These are phyloP conservation scores for Leuctra nigra DNA, from an alignment of 2,888 invertebrate species.

Conservation along the genomic window DNA sequence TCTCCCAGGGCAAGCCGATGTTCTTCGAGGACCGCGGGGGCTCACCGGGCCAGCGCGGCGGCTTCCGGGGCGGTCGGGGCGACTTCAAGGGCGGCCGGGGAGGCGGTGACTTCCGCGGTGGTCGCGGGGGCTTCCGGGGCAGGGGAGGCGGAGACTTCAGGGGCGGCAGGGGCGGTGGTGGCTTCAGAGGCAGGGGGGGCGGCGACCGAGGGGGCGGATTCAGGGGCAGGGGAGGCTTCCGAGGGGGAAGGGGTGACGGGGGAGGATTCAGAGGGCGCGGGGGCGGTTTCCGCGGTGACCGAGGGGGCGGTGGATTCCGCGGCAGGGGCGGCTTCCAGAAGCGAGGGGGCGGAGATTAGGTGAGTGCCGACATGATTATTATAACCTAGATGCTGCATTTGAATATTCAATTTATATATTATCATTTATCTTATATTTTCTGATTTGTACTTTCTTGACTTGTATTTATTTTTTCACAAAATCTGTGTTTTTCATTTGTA, in stretches of 20 bases:
- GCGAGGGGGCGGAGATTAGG: background rate
- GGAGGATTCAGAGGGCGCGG: background rate
- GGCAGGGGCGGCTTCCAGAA: slow-evolving; percentile 7
- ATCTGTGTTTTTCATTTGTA: too few species aligned
- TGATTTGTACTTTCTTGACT: too few species aligned
- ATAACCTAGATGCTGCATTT: too few species aligned
- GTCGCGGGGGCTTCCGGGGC: background rate
- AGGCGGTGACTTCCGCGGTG: background rate
- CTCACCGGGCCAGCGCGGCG: background rate
- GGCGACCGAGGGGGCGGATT: background rate
- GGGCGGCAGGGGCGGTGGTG: background rate
- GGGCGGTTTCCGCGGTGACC: slow-evolving; percentile 12
- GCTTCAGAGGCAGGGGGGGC: background rate
- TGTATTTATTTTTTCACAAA: too few species aligned
- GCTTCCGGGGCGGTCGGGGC: background rate
- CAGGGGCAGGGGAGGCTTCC: background rate
- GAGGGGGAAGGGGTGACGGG: background rate
- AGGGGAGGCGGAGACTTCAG: background rate
- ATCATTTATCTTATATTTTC: too few species aligned
- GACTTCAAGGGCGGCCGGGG: background rate
- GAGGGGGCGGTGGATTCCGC: background rate
- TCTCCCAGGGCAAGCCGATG: background rate
- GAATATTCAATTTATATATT: too few species aligned
- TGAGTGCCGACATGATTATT: slow-evolving; percentile 5
- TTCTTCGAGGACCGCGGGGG: background rate